Conservation (phyloP, 2,113 vertebrate species). For the Etia nguti region DNA sequence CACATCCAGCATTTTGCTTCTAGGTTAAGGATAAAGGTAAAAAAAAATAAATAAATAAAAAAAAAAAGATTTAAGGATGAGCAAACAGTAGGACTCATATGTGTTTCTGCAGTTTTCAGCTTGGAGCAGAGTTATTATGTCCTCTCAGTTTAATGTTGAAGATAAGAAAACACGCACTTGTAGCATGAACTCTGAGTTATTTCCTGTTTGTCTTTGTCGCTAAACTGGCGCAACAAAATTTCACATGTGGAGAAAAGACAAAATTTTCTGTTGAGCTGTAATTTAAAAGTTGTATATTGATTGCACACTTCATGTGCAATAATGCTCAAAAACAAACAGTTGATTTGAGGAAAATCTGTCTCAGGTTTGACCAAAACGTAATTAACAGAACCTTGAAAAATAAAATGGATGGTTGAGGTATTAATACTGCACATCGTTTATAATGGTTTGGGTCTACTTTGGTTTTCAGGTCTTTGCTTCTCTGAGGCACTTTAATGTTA, state of each 20-base stretch:
- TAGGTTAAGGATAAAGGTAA: not conserved
- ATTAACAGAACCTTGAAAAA: not conserved
- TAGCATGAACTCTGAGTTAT: not conserved
- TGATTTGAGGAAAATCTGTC: accelerated
- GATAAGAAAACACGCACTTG: not conserved
- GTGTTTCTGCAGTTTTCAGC: not conserved
- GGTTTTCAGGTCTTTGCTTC: not conserved
- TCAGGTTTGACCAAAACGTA: not conserved
- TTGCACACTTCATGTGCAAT: not conserved
- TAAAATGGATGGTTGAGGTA: not conserved
- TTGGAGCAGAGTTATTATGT: not conserved
- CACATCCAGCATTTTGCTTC: too few relatives aligned
- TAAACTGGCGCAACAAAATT: accelerated
- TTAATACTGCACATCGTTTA: not conserved
- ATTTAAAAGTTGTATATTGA: not conserved
- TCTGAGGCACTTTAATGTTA: accelerated
- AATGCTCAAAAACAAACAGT: not conserved
- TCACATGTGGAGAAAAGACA: not conserved
- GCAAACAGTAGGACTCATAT: not conserved
- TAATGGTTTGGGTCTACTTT: not conserved
- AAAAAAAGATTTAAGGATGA: too few relatives aligned
- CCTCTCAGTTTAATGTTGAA: not conserved
- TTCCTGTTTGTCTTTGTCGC: accelerated
- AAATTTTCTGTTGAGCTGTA: not conserved
- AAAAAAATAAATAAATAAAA: too few relatives aligned